Conservation (phyloP, 2,888 invertebrate species). For the Tortricodes alternella region DNA sequence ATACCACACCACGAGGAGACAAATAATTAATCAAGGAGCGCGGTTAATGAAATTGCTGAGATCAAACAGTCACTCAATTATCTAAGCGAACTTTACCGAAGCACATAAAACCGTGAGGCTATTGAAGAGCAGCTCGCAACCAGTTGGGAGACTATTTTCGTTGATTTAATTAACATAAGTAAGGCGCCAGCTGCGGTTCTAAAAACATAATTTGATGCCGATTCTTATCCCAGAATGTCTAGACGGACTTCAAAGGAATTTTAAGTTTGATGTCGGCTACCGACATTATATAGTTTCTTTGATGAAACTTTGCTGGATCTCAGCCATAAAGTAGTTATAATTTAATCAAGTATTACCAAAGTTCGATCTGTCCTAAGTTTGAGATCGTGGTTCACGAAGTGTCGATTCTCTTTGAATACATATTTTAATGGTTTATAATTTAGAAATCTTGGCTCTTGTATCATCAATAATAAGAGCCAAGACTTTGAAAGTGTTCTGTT, state of each 20-base stretch:
- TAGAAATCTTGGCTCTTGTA: too few species aligned
- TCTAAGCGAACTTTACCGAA: neutral
- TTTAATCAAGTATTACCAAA: neutral
- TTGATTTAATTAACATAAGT: constrained; percentile 16
- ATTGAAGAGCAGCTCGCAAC: neutral
- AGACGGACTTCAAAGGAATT: neutral
- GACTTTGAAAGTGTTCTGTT: too few species aligned
- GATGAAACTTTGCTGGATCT: neutral
- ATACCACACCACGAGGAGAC: neutral
- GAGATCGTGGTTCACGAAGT: neutral
- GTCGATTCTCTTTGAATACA: too few species aligned
- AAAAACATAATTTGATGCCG: neutral
- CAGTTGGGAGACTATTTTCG: neutral
- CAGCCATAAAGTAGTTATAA: neutral
- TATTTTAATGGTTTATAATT: too few species aligned
- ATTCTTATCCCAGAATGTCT: constrained; percentile 9
- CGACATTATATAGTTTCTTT: neutral
- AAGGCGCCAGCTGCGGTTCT: neutral
- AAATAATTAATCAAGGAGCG: constrained; percentile 1
- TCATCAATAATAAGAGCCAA: too few species aligned
- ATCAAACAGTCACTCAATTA: neutral
- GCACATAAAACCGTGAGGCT: neutral
- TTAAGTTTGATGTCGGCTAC: neutral
- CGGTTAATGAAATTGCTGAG: neutral
- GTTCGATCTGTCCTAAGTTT: neutral